Percentiles rank a stretch among this genome's conserved stretches.
These are phyloP conservation scores for Oikopleura vanhoeffeni DNA, from an alignment of 23 tunicate genomes.

Conservation along the genomic window DNA sequence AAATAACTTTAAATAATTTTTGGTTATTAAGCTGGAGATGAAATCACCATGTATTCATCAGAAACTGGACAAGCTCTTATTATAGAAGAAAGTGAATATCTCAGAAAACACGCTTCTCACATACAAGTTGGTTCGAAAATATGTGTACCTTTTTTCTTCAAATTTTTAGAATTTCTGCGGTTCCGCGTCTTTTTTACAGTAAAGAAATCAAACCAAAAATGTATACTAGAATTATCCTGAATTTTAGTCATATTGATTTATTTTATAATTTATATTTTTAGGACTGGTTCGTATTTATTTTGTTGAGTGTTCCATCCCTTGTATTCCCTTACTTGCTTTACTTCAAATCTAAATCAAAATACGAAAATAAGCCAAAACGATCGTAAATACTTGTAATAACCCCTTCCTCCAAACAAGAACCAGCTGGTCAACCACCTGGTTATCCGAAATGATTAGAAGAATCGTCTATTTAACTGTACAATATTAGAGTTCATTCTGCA, in stretches of 20 bases:
- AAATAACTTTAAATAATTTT: no score
- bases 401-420: no score
- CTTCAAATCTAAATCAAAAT: slow-evolving; percentile 59
- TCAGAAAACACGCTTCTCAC: slow-evolving; percentile 4
- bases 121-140: background rate
- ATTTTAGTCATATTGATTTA: no score
- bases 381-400: no score
- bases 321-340: slow-evolving; percentile 57
- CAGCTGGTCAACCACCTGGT: no score
- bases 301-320: slow-evolving; percentile 80
- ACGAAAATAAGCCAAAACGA: slow-evolving; percentile 31
- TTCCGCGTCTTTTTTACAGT: no score
- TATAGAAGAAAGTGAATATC: background rate
- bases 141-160: no score
- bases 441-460: no score
- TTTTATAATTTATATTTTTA: slow-evolving; percentile 19
- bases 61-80: background rate
- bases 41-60: background rate
- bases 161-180: no score
- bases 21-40: background rate
- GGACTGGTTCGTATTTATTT: slow-evolving; percentile 66
- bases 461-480: no score
- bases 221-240: background rate
- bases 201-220: background rate
- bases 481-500: no score